A percentile compares a stretch with the other conserved stretches of the same genome.
Evolutionary conservation across 2,113 vertebrate genomes (phyloP).

Genomic region (Rousettus leschenaultii): DNA sequence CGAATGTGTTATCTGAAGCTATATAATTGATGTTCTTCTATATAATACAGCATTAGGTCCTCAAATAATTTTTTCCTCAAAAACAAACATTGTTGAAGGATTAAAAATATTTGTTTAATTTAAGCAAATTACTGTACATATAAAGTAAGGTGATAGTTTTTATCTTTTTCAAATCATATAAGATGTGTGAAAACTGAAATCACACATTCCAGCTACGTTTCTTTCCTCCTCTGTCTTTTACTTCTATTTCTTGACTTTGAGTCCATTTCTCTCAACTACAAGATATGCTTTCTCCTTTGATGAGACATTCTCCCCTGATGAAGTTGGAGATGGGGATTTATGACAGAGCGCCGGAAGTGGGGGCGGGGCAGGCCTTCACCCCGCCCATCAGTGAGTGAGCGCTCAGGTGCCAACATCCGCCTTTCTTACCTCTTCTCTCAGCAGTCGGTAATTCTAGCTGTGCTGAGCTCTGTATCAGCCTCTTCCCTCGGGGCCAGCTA

Average conservation of each 20-base stretch:
- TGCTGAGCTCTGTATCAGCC: rapidly evolving
- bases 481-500: neutral
- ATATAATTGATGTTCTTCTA: neutral
- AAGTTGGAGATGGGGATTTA: neutral
- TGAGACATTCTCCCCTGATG: neutral
- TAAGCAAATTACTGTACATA: neutral
- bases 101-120: neutral
- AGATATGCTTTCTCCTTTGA: neutral
- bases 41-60: neutral
- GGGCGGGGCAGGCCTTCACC: neutral
- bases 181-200: neutral
- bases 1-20: neutral
- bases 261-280: neutral
- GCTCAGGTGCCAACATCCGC: neutral
- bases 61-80: neutral
- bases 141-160: neutral
- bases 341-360: neutral
- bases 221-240: neutral
- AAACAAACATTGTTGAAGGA: neutral
- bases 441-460: neutral
- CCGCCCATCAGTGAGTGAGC: neutral
- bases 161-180: neutral
- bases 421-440: neutral
- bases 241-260: neutral
- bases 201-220: neutral